phyloP scores from a whole-genome alignment of 2,113 vertebrate species.

The Podarcis cretensis region DNA sequence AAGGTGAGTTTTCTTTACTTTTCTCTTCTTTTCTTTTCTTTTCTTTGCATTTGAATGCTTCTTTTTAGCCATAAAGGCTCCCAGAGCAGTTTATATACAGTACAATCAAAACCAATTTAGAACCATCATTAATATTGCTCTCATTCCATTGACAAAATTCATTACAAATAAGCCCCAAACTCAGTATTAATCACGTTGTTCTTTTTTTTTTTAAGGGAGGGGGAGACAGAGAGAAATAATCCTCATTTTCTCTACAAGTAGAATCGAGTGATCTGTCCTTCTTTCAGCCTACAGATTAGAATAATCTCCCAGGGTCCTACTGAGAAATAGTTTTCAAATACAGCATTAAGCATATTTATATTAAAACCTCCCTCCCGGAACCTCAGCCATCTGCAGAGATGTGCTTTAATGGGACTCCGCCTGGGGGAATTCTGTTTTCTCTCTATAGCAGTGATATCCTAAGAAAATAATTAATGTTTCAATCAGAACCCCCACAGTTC shows the following conservation, averaged over 20 bases:
- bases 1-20: too few relatives aligned
- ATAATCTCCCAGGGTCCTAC: constrained; percentile 62
- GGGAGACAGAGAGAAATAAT: constrained; percentile 23
- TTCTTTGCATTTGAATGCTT: too few relatives aligned
- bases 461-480: constrained; percentile 52
- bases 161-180: constrained; percentile 58
- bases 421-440: constrained; percentile 45
- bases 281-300: constrained; percentile 61
- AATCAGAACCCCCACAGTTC: constrained; percentile 56
- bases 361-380: constrained; percentile 44
- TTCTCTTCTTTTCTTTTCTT: too few relatives aligned
- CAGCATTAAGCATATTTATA: constrained; percentile 57
- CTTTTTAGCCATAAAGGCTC: too few relatives aligned
- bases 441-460: constrained; percentile 15
- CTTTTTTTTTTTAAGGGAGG: constrained; percentile 14
- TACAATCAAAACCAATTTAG: constrained; percentile 6
- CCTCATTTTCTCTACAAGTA: constrained; percentile 47
- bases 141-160: constrained; percentile 40
- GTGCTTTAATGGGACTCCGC: constrained; percentile 38
- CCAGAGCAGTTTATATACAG: too few relatives aligned
- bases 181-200: constrained; percentile 39
- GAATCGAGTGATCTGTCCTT: constrained; percentile 49
- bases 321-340: constrained; percentile 61
- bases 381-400: constrained; percentile 46
- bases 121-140: constrained; percentile 47